Conservation (phyloP, 2,113 vertebrate genomes). For the Tautogolabrus adspersus region DNA sequence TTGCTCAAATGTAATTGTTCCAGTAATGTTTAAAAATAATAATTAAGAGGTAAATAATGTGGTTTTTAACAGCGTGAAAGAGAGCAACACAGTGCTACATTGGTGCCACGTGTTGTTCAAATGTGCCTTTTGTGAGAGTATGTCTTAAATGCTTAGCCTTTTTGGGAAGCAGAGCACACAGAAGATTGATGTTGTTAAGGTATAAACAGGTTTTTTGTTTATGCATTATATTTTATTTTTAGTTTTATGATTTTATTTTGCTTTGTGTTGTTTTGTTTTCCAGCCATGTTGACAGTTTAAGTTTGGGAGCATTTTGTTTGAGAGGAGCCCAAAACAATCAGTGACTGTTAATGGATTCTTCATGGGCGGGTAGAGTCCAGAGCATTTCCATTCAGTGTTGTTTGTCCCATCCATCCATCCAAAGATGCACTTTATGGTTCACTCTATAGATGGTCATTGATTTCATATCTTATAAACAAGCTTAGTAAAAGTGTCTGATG, state of each 20-base stretch:
- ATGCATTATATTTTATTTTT: conserved; percentile 30
- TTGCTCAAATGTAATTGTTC: conserved; percentile 25
- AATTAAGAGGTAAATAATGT: conserved; percentile 26
- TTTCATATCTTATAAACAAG: conserved; percentile 30
- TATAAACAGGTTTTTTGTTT: conserved; percentile 31
- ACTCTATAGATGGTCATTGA: conserved; percentile 32
- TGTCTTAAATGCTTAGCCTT: conserved; percentile 30
- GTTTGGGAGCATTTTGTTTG: conserved; percentile 56
- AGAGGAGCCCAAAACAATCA: conserved; percentile 38
- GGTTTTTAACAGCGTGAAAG: conserved; percentile 43
- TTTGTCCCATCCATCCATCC: conserved; percentile 48
- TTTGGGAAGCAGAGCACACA: conserved; percentile 21
- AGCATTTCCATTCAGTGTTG: conserved; percentile 64
- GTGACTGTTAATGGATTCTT: conserved; percentile 51
- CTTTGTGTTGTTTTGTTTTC: conserved; percentile 46
- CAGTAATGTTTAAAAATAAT: conserved; percentile 18
- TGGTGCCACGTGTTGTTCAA: conserved; percentile 26
- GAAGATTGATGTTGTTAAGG: conserved; percentile 51
- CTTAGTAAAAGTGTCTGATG: conserved; percentile 25
- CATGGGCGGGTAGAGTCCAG: conserved; percentile 28
- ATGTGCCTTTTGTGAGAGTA: conserved; percentile 43
- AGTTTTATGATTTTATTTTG: conserved; percentile 55
- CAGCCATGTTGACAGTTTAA: conserved; percentile 36
- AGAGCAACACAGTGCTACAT: conserved; percentile 29
- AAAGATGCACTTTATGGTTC: conserved; percentile 78